phyloP scores from a whole-genome alignment of 37 sponge, comb jelly and placozoan genomes.

The Mnemiopsis leidyi region DNA sequence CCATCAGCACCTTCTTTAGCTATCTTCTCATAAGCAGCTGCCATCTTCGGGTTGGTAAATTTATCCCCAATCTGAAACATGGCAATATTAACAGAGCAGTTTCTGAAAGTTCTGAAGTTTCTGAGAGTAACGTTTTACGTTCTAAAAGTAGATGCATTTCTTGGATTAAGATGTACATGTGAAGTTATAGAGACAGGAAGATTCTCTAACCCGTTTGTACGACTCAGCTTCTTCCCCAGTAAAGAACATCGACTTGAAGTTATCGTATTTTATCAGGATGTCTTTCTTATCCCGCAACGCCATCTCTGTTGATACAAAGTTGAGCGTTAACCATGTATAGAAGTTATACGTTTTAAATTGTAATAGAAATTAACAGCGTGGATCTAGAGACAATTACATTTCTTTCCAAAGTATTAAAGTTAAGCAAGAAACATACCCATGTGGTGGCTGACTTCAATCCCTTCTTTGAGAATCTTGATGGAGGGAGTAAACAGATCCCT shows the following conservation, averaged over 20 bases:
- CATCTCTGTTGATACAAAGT: not conserved
- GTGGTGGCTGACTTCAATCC: not conserved
- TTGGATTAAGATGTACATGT: too few species aligned
- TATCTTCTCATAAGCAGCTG: constrained; percentile 29
- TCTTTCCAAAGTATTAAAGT: too few species aligned
- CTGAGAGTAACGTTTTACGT: too few species aligned
- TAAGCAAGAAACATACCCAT: constrained; percentile 50
- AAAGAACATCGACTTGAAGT: constrained; percentile 15
- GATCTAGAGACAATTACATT: too few species aligned
- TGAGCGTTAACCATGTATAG: too few species aligned
- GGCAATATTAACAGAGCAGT: not conserved
- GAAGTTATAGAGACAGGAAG: too few species aligned
- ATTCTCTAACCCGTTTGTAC: not conserved
- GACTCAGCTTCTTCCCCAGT: not conserved
- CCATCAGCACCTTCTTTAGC: constrained; percentile 36
- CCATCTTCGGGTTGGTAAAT: constrained; percentile 3
- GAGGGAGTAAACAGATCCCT: constrained; percentile 22
- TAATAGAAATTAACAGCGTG: too few species aligned
- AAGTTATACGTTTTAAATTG: too few species aligned
- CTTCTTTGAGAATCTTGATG: not conserved
- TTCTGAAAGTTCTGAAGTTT: not conserved
- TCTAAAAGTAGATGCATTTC: too few species aligned
- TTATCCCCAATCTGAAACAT: constrained; percentile 1
- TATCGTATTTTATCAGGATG: not conserved
- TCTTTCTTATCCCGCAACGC: not conserved